Evolutionary conservation across 2,888 invertebrate genomes (phyloP).

Genomic region (Agrypnus murinus): DNA sequence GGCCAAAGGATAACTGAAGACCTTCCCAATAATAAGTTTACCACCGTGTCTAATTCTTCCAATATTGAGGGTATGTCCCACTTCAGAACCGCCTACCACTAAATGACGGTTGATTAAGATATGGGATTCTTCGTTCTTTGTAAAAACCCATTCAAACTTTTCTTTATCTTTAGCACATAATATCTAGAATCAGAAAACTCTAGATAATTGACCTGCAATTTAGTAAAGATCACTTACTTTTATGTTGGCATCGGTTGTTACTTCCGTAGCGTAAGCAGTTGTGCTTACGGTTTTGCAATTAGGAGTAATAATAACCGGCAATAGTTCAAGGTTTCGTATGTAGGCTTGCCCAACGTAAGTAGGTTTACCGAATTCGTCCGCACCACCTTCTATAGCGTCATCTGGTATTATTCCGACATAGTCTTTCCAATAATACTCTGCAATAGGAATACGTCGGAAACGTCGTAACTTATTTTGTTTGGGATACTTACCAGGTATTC

Average conservation of each 20-base stretch:
- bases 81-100: background rate
- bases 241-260: constrained; percentile 3
- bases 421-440: constrained; percentile 32
- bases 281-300: background rate
- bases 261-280: constrained; percentile 2
- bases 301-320: constrained; percentile 18
- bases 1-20: background rate
- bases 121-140: constrained; percentile 2
- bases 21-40: background rate
- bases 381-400: constrained; percentile 25
- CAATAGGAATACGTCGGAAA: background rate
- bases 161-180: background rate
- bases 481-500: too few relatives aligned
- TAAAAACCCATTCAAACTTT: background rate
- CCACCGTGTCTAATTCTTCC: background rate
- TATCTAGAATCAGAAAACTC: background rate
- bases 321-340: background rate
- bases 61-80: background rate
- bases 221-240: background rate
- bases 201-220: background rate
- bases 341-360: constrained; percentile 27
- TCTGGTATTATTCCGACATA: constrained; percentile 23
- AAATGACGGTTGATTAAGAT: background rate
- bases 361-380: constrained; percentile 20
- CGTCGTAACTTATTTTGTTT: too few relatives aligned